Percentiles rank a stretch among this genome's conserved stretches.
Evolutionary conservation across 2,797 vertebrate species (phyloP).

Genomic region (Anguilla megastoma): DNA sequence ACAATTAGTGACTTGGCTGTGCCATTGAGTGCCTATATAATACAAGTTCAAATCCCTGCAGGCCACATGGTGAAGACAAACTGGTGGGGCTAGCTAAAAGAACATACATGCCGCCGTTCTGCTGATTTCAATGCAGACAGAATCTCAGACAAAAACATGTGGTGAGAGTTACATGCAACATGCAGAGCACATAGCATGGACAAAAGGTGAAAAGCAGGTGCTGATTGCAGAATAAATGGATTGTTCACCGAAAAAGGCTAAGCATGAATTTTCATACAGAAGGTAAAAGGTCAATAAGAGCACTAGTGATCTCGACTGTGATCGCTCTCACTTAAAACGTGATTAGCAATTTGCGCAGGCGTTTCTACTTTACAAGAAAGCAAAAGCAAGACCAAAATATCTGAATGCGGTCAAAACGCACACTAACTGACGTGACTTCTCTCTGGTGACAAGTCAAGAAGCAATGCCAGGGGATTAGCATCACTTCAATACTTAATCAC

Average conservation of each 20-base stretch:
- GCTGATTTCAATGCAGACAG: conserved; percentile 45
- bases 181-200: background rate
- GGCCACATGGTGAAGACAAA: too few species aligned
- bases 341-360: background rate
- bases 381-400: background rate
- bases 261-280: background rate
- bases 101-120: conserved; percentile 57
- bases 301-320: background rate
- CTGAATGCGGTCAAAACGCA: conserved; percentile 20
- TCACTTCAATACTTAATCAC: conserved; percentile 3
- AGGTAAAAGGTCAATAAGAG: background rate
- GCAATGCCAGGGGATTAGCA: background rate
- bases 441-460: conserved; percentile 13
- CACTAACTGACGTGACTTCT: background rate
- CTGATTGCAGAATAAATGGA: background rate
- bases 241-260: background rate
- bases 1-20: too few species aligned
- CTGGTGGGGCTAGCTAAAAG: conserved; percentile 38
- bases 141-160: background rate
- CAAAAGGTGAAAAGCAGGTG: background rate
- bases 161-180: background rate
- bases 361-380: conserved; percentile 5
- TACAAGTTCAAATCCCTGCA: too few species aligned
- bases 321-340: background rate
- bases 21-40: too few species aligned